phyloP scores from a whole-genome alignment of 2,888 invertebrate genomes.

The Epinotia nisella region DNA sequence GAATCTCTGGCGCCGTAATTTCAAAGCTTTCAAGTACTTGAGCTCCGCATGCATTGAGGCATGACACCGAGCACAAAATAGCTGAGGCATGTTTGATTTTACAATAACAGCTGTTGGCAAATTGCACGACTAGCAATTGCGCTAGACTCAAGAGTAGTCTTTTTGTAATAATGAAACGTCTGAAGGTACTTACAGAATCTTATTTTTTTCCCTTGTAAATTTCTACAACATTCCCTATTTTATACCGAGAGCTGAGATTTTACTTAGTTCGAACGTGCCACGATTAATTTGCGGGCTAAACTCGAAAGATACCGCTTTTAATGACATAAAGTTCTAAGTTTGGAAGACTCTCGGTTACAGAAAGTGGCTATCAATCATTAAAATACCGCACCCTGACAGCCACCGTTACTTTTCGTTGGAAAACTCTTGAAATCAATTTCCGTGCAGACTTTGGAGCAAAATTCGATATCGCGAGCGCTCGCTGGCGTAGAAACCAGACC shows the following conservation, averaged over 20 bases:
- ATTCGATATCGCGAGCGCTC: constrained; percentile 60
- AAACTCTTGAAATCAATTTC: constrained; percentile 77
- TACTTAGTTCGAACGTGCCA: constrained; percentile 22
- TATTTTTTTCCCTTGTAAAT: not conserved
- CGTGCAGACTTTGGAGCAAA: constrained; percentile 67
- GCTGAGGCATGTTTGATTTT: constrained; percentile 22
- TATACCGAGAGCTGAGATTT: constrained; percentile 24
- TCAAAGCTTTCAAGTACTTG: constrained; percentile 43
- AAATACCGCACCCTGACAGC: constrained; percentile 65
- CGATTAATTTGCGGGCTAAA: constrained; percentile 42
- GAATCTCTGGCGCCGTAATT: constrained; percentile 35
- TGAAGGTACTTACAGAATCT: not conserved
- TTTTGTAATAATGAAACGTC: constrained; percentile 19
- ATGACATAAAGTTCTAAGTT: constrained; percentile 44
- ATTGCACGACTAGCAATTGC: not conserved
- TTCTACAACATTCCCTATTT: constrained; percentile 13
- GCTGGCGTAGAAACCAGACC: constrained; percentile 40
- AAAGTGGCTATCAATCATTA: constrained; percentile 63
- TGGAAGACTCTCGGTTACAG: constrained; percentile 34
- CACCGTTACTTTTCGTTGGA: constrained; percentile 62
- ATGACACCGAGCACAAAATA: constrained; percentile 19
- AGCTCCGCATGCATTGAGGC: constrained; percentile 33
- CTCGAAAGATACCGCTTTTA: constrained; percentile 43
- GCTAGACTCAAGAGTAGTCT: not conserved
- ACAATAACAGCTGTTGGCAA: constrained; percentile 26